A percentile compares a stretch with the other conserved stretches of the same genome.
Conservation (phyloP, 2,113 vertebrate genomes). For the Rallus limicola region DNA sequence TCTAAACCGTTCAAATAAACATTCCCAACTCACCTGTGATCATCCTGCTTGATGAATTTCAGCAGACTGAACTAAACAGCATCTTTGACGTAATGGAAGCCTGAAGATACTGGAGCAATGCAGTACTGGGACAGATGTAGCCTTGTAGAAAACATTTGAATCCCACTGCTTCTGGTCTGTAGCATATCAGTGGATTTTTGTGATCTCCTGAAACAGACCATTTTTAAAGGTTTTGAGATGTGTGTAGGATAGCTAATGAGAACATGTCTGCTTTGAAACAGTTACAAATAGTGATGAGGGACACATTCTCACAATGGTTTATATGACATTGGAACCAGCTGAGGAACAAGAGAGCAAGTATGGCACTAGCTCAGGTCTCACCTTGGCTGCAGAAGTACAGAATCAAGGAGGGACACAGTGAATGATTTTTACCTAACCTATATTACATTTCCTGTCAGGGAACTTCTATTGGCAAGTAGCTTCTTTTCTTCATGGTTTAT, state of each 20-base stretch:
- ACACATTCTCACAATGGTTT: background rate
- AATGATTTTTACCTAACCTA: background rate
- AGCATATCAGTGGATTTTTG: background rate
- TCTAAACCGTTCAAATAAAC: background rate
- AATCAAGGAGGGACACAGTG: background rate
- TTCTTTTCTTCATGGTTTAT: background rate
- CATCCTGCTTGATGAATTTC: background rate
- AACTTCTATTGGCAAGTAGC: background rate
- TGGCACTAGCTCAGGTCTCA: background rate
- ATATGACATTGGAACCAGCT: background rate
- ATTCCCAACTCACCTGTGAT: background rate
- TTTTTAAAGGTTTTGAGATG: background rate
- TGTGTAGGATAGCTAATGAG: background rate
- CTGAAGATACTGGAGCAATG: background rate
- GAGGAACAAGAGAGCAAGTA: background rate
- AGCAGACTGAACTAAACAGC: background rate
- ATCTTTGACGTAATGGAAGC: fast-evolving
- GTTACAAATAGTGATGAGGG: background rate
- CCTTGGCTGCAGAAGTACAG: background rate
- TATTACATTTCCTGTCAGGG: fast-evolving
- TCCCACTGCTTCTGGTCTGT: background rate
- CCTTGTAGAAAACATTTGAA: background rate
- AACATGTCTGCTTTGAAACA: background rate
- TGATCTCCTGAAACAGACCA: background rate
- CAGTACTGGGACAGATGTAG: background rate